phyloP scores from a whole-genome alignment of 2,113 vertebrate species.

The Ictidomys tridecemlineatus region DNA sequence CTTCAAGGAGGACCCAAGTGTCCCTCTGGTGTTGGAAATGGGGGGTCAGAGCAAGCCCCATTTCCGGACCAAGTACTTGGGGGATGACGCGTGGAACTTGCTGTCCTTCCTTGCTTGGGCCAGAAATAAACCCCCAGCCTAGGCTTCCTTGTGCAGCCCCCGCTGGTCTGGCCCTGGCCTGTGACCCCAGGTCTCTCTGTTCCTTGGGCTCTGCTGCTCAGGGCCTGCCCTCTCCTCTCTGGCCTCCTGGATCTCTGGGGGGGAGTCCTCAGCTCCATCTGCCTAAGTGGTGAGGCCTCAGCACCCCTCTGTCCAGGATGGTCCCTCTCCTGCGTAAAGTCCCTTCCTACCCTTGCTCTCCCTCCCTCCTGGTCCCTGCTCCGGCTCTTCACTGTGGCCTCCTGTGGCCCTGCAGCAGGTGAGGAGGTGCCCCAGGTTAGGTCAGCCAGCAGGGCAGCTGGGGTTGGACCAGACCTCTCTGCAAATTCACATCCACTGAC shows the following conservation, averaged over 20 bases:
- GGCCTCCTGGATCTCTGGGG: background rate
- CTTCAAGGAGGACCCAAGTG: background rate
- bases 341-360: background rate
- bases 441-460: background rate
- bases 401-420: background rate
- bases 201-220: background rate
- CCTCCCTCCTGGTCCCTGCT: fast-evolving
- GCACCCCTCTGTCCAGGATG: too few species aligned
- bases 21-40: background rate
- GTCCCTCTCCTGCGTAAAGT: background rate
- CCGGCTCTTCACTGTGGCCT: background rate
- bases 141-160: background rate
- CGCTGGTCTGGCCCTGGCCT: background rate
- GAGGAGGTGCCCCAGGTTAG: background rate
- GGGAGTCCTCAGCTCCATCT: background rate
- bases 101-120: background rate
- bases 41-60: background rate
- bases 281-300: fast-evolving
- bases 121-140: background rate
- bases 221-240: background rate
- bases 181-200: background rate
- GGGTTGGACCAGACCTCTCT: background rate
- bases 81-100: background rate
- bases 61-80: background rate
- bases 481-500: background rate